A percentile compares a stretch with the other conserved stretches of the same genome.
Conservation (phyloP, 2,113 vertebrate genomes). For the Anguilla japonica region DNA sequence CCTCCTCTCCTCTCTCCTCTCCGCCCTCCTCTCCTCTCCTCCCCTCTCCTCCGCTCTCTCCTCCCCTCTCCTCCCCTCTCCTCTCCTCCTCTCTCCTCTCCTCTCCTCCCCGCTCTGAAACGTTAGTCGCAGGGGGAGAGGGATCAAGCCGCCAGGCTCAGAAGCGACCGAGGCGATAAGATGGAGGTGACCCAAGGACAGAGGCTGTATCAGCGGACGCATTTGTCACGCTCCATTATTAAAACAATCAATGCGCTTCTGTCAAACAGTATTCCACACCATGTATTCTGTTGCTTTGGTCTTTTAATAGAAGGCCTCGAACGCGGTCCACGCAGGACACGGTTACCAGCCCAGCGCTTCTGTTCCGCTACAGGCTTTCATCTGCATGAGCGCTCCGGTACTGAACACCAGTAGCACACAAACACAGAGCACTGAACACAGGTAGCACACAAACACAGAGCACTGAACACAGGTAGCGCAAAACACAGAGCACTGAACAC, state of each 20-base stretch:
- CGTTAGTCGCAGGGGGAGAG: background rate
- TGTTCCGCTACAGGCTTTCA: too few species aligned
- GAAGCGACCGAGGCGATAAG: background rate
- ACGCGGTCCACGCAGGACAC: constrained; percentile 49
- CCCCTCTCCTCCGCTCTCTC: too few species aligned
- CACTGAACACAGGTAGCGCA: too few species aligned
- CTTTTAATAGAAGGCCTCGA: constrained; percentile 50
- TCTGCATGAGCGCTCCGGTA: too few species aligned
- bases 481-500: too few species aligned
- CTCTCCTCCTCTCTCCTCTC: too few species aligned
- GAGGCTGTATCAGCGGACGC: constrained; percentile 56
- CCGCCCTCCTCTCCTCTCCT: too few species aligned
- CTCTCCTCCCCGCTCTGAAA: background rate
- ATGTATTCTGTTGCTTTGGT: constrained; percentile 58
- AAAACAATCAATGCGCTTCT: constrained; percentile 65
- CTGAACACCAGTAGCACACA: background rate
- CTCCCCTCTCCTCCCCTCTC: too few species aligned
- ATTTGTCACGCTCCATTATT: constrained; percentile 66
- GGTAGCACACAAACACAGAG: background rate
- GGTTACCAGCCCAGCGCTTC: constrained; percentile 57
- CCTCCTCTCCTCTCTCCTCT: too few species aligned
- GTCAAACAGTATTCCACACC: constrained; percentile 57
- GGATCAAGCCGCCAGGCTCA: constrained; percentile 42
- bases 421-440: background rate
- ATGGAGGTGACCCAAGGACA: constrained; percentile 60